Conservation (phyloP, 2,888 invertebrate species). For the Pyralis farinalis region DNA sequence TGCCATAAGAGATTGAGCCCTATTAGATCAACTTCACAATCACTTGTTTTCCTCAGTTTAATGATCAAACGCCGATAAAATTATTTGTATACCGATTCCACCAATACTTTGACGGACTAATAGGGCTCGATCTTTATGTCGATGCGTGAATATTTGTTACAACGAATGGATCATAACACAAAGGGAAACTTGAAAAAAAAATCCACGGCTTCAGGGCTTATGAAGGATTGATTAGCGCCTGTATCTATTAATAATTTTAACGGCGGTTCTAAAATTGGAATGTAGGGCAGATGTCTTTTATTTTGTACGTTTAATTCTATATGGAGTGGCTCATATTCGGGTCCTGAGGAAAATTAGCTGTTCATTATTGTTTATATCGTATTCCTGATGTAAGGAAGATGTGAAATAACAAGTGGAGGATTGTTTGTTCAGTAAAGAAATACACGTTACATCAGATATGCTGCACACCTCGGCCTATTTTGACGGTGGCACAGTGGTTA, state of each 20-base stretch:
- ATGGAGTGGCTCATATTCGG: constrained; percentile 14
- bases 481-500: too few relatives aligned
- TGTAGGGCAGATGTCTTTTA: constrained; percentile 20
- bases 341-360: constrained; percentile 18
- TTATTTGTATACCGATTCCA: constrained; percentile 1
- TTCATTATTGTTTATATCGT: too few relatives aligned
- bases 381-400: too few relatives aligned
- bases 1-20: not conserved
- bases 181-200: constrained; percentile 11
- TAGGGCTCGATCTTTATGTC: constrained; percentile 23
- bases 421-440: too few relatives aligned
- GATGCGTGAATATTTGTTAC: constrained; percentile 26
- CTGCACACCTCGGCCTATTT: too few relatives aligned
- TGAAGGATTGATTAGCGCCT: constrained; percentile 24
- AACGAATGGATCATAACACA: constrained; percentile 25
- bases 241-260: constrained; percentile 26
- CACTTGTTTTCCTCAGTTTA: constrained; percentile 4
- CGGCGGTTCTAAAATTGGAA: constrained; percentile 22
- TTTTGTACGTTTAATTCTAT: constrained; percentile 26
- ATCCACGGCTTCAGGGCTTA: constrained; percentile 22
- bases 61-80: constrained; percentile 1
- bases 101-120: constrained; percentile 14
- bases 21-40: too few relatives aligned
- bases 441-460: too few relatives aligned
- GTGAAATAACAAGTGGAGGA: too few relatives aligned